Evolutionary conservation across 92 coral and sea anemone species (phyloP), one percentile per base, ranked within the genome.

Genomic region (Epizoanthus rinbou): DNA sequence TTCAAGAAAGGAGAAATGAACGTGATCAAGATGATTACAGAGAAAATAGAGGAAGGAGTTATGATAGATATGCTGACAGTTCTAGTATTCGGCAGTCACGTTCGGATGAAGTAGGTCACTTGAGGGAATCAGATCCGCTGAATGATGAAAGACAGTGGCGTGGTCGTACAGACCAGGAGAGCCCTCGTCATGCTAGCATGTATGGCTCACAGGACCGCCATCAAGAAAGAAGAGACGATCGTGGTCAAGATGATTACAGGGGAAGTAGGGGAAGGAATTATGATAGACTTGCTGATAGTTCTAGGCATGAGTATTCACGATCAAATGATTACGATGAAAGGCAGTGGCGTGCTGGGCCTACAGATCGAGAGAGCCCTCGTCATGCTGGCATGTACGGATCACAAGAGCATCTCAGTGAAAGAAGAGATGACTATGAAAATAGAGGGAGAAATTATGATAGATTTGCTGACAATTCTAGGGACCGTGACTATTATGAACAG

Each of bases 381-480:
- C 33, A 74, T 50, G 54, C 54, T 50, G 54, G 54, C 9, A 50
- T 50, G 54, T 50, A 50, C 8, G 54, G 54, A 10, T 50, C 54
- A 9, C 54, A 50, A 11, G 54, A 50, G 54, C 54, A 3, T 50
- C 54, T 50, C 64, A 59, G 47, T 53, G 62, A 13, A 74, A 53
- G 79, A 31, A 16, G 80, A 75, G 52, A 75, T 28, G 35, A 75
- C 18, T 57, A 75, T 57, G 41, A 57, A 6, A 54, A 50, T 18
- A 41, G 67, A 4, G 59, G 79, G 47, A 52, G 53, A 31, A 75
- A 52, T 57, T 50, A 43, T 28, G 80, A 75, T 50, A 74, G 64
- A 74, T 50, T 6, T 53, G 79, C 18, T 35, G 50, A 57, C 59
- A 54, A 28, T 18, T 58, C 67, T 57, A 75, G 45, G 18, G 80